These are phyloP conservation scores for Seriola rivoliana DNA, from an alignment of 2,113 vertebrate genomes.

Conservation along the genomic window DNA sequence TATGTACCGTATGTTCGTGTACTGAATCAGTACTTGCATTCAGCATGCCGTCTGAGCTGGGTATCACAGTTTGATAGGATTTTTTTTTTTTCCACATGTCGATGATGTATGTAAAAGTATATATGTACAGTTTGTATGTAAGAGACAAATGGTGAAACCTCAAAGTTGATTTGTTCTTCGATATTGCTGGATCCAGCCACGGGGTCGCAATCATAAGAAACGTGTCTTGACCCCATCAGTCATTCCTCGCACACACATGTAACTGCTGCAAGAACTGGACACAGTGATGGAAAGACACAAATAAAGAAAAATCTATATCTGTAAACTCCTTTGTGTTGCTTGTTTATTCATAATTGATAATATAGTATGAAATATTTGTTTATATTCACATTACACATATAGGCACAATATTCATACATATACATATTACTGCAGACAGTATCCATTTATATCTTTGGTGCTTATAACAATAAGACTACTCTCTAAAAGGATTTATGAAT, in stretches of 20 bases:
- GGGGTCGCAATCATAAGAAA: constrained; percentile 21
- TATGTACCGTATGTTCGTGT: constrained; percentile 73
- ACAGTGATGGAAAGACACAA: constrained; percentile 68
- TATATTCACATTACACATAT: not conserved
- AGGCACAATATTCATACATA: not conserved
- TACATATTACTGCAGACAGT: not conserved
- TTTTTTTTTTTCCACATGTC: constrained; percentile 73
- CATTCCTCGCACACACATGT: constrained; percentile 66
- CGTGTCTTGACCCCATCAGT: constrained; percentile 46
- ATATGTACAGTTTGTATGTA: constrained; percentile 79
- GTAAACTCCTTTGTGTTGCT: constrained; percentile 30
- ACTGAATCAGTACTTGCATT: constrained; percentile 87
- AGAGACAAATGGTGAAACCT: constrained; percentile 71
- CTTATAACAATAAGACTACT: not conserved
- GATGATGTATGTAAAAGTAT: constrained; percentile 77
- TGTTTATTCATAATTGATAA: not conserved
- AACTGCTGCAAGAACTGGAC: constrained; percentile 79
- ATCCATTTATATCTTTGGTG: not conserved
- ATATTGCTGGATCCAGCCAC: constrained; percentile 58
- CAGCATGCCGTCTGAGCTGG: constrained; percentile 83
- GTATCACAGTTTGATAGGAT: constrained; percentile 77
- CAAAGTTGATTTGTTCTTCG: constrained; percentile 57
- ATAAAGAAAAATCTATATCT: constrained; percentile 78
- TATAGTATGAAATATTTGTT: not conserved
- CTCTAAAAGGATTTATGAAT: too few species aligned